Base-by-base conservation (phyloP, 2,113 vertebrate genomes). In the Nematolebias whitei region DNA sequence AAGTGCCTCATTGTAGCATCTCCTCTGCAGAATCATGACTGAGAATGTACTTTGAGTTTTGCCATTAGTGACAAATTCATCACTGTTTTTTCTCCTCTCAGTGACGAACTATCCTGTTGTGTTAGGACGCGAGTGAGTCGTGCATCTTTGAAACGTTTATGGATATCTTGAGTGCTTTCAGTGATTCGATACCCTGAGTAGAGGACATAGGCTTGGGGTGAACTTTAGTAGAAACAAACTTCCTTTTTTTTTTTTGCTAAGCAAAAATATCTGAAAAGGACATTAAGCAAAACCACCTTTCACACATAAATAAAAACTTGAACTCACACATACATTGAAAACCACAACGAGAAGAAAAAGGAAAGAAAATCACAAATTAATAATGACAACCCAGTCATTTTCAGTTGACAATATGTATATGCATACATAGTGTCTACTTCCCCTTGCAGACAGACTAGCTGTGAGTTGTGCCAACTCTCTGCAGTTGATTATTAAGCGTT, bases 401-500 rank as follows among this genome's bases (percentile, higher is more conserved):
- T 89, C 78, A 86, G 82, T 73, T 83, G 90, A 88, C 86, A 88
- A 89, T 93, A 93, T 91, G 91, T 92, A 92, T 88, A 88, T 93
- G 89, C 90, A 91, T 88, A 89, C 88, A 89, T 87, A 89, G 72
- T 85, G 76, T 85, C 75, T 80, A 78, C 79, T 85, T 78, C 85
- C 83, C 87, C 84, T 78, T 83, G 84, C 85, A 90, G 86, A 89
- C 86, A 86, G 76, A 83, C 71, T 80, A 38, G 81, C 64, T 50
- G 79, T 85, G 64, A 87, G 52, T 74, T 87, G 86, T 76, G 85
- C 38, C 80, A 80, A 74, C 88, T 66, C 87, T 74, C 78, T 65
- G 76, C 82, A 80, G 85, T 83, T 80, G 87, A 86, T 85, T 88
- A 89, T 80, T 79, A 84, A 80, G 72, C 72, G 74, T 71, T 48